These are phyloP conservation scores for Nematolebias whitei DNA, from an alignment of 2,113 vertebrate genomes.

Conservation along the genomic window DNA sequence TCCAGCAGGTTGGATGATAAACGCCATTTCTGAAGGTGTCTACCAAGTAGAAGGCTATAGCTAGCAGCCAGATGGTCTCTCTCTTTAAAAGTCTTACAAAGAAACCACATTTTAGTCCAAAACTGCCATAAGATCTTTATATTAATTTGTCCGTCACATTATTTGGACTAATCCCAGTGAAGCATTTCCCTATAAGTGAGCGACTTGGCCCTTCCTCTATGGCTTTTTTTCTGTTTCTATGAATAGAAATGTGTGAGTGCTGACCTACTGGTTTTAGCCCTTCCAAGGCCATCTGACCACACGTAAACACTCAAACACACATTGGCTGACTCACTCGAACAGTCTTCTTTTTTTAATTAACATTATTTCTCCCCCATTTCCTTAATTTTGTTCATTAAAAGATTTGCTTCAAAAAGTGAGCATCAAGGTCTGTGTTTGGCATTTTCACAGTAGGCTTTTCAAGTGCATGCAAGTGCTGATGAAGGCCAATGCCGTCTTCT, in stretches of 20 bases:
- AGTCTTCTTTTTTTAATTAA: neutral
- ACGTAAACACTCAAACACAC: conserved; percentile 32
- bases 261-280: conserved; percentile 35
- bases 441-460: conserved; percentile 40
- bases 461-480: conserved; percentile 22
- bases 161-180: conserved; percentile 32
- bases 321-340: conserved; percentile 19
- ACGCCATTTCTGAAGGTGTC: neutral
- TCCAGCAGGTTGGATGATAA: neutral
- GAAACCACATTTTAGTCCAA: neutral
- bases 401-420: conserved; percentile 33
- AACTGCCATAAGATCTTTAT: neutral
- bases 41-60: neutral
- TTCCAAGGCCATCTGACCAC: conserved; percentile 38
- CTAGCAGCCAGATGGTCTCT: neutral
- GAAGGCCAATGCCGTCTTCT: conserved; percentile 44
- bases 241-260: conserved; percentile 44
- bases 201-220: conserved; percentile 37
- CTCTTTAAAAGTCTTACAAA: neutral
- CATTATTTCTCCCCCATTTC: neutral
- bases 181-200: conserved; percentile 48
- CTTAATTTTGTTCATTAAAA: conserved; percentile 3
- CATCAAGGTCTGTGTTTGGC: conserved; percentile 36
- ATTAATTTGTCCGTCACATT: conserved; percentile 26
- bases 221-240: conserved; percentile 33